Evolutionary conservation across 2,888 invertebrate genomes (phyloP).

Genomic region (Lucinisca nassula): DNA sequence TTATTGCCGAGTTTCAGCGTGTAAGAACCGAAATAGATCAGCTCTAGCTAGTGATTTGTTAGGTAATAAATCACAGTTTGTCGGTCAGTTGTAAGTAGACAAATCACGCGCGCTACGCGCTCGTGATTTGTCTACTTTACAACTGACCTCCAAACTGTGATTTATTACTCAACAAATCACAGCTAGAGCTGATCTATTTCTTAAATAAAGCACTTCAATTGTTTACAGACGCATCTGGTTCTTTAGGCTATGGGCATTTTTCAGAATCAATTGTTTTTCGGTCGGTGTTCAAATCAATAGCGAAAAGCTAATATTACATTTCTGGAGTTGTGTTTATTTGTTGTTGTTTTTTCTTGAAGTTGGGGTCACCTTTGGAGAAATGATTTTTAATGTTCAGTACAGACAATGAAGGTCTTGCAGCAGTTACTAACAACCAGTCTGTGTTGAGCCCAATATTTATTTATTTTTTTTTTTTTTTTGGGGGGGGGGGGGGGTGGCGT

Average conservation of each 20-base stretch:
- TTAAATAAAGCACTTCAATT: conserved; percentile 10
- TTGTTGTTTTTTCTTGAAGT: conserved; percentile 48
- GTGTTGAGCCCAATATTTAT: conserved; percentile 38
- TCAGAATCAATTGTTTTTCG: not conserved
- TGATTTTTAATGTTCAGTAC: conserved; percentile 44
- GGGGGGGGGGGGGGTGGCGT: conserved; percentile 43
- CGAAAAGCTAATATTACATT: conserved; percentile 1
- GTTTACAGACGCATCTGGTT: conserved; percentile 29
- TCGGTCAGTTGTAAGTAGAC: no score
- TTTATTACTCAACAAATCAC: no score
- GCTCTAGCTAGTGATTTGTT: no score
- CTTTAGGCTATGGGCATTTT: not conserved
- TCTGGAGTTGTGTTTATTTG: conserved; percentile 42
- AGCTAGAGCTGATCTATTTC: no score
- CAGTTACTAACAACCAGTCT: conserved; percentile 58
- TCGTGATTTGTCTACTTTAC: no score
- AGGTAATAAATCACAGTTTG: no score
- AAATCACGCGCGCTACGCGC: no score
- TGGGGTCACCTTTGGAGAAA: conserved; percentile 40
- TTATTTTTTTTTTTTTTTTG: no score
- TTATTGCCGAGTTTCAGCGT: no score
- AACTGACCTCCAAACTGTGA: no score
- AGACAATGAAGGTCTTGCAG: conserved; percentile 51
- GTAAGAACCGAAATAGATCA: no score
- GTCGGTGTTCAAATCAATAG: not conserved